phyloP scores from a whole-genome alignment of 2,797 vertebrate genomes.

The Sorex maritimensis region DNA sequence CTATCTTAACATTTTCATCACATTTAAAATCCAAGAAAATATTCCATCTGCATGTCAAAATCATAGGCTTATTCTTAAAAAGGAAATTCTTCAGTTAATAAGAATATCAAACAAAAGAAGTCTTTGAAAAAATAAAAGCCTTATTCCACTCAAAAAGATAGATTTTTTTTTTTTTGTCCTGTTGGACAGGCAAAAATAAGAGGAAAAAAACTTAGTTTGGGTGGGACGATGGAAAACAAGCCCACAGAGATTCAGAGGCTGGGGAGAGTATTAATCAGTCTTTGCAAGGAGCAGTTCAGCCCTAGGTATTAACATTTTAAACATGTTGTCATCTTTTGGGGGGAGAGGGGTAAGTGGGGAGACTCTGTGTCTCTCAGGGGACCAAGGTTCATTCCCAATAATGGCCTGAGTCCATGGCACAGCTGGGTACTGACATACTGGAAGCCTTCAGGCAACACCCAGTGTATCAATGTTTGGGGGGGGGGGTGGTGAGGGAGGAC shows the following conservation, averaged over 20 bases:
- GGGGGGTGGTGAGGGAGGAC: no score
- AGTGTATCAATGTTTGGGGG: no score
- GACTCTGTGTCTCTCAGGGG: no score
- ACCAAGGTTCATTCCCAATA: no score
- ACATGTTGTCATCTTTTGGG: neutral
- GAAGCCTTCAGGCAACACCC: no score
- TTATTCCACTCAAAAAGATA: conserved; percentile 17
- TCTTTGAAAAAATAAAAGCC: conserved; percentile 58
- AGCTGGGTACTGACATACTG: no score
- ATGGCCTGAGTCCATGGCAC: no score
- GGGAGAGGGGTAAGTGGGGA: no score
- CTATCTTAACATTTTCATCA: conserved; percentile 64
- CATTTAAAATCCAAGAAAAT: conserved; percentile 51
- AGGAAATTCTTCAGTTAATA: conserved; percentile 52
- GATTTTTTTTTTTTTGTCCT: neutral
- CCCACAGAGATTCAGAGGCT: neutral
- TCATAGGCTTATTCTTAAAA: conserved; percentile 29
- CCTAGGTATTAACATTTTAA: neutral
- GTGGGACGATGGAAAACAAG: neutral
- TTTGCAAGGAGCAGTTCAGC: no score
- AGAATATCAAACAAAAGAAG: neutral
- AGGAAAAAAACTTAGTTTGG: neutral
- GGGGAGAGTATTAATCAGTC: no score
- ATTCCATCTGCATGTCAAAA: conserved; percentile 33
- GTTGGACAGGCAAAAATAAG: neutral